A percentile compares a stretch with the other conserved stretches of the same genome.
Conservation (phyloP, 2,888 invertebrate species). For the Nomada flava region DNA sequence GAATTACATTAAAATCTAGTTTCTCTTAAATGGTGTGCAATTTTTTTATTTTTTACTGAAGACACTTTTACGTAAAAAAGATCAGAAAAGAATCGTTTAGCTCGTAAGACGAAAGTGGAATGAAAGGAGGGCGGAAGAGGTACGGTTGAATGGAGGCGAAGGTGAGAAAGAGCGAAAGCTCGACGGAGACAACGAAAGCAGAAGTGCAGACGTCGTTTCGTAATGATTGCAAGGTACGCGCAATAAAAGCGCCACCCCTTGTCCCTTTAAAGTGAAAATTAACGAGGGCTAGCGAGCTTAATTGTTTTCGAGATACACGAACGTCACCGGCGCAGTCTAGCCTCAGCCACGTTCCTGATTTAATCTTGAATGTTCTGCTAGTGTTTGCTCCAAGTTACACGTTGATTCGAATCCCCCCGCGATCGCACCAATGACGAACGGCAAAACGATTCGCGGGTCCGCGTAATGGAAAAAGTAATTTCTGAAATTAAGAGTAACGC, state of each 20-base stretch:
- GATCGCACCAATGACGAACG: slow-evolving; percentile 2
- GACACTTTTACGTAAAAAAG: background rate
- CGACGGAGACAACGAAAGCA: slow-evolving; percentile 8
- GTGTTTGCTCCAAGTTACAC: background rate
- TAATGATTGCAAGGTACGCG: slow-evolving; percentile 9
- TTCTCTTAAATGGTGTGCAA: too few relatives aligned
- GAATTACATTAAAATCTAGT: too few relatives aligned
- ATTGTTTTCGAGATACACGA: slow-evolving; percentile 53
- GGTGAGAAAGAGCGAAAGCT: background rate
- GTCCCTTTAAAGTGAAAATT: slow-evolving; percentile 10
- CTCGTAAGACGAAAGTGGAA: background rate
- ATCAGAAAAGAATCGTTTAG: background rate
- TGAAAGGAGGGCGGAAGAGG: background rate
- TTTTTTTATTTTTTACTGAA: background rate
- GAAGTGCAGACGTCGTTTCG: slow-evolving; percentile 28
- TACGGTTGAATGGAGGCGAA: background rate
- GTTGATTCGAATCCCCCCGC: slow-evolving; percentile 17
- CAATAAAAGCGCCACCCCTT: slow-evolving; percentile 21
- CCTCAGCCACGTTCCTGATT: slow-evolving; percentile 11
- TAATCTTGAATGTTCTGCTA: background rate
- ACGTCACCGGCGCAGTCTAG: slow-evolving; percentile 24
- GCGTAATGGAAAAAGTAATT: slow-evolving; percentile 30
- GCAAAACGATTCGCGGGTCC: background rate
- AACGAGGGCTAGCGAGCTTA: slow-evolving; percentile 53
- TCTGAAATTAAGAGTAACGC: slow-evolving; percentile 32